Base-by-base conservation (phyloP, 2,888 invertebrate species). In the Trichogramma dendrolimi region DNA sequence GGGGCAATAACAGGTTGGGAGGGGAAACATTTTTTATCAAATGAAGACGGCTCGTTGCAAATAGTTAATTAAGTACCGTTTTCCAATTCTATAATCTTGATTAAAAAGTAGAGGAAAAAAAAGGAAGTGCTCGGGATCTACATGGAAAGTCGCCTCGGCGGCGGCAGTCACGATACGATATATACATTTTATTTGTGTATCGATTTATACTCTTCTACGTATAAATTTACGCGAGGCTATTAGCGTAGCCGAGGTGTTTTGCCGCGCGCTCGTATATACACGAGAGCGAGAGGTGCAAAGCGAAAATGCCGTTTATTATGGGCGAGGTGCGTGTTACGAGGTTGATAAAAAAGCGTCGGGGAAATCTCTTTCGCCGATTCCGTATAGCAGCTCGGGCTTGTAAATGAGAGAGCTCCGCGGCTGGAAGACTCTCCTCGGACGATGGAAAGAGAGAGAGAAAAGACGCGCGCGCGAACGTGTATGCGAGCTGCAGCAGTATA, bases 331-430 rank as follows among this genome's bases (percentile, higher is more conserved):
- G 55, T 41, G 14, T n/a, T 2, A 38, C 27, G 11, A n/a, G 4
- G 11, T 3, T 6, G 46, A 46, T 6, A 52, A 50, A 55, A 58
- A 63, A 55, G 14, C n/a, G 48, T 14, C 11, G 14, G 50, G 61
- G 63, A 58, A 59, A 64, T 59, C 58, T 59, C 57, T 48, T 52
- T 42, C 39, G 52, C 44, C 10, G 27, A 27, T 27, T 27, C 27
- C 27, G 27, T 27, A 27, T 27, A 27, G 27, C 4, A 10, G 49
- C 50, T 14, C n/a, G 11, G 48, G 55, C 52, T 50, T 54, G 57
- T 54, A 60, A 63, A 60, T 50, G 63, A 57, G 60, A 63, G 60
- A 55, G 58, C 48, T 11, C 55, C 55, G 39, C 11, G 14, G 47
- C 52, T 54, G 50, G 60, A 55, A 27, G 27, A 27, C 27, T 27